phyloP scores from a whole-genome alignment of 2,888 invertebrate genomes.

The Stegophylla sp. region DNA sequence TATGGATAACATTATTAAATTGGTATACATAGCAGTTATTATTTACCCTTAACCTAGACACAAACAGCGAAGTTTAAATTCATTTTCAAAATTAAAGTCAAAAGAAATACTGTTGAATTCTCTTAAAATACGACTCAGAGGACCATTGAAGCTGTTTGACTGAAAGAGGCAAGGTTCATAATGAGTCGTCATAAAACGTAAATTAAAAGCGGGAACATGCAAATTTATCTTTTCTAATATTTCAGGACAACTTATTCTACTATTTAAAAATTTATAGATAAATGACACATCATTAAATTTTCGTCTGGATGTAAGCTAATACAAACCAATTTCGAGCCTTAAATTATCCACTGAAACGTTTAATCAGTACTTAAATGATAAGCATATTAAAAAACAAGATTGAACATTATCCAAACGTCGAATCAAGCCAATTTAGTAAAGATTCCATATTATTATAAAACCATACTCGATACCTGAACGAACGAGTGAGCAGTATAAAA shows the following conservation, averaged over 20 bases:
- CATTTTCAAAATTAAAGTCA: no score
- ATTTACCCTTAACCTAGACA: no score
- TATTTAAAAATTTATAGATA: no score
- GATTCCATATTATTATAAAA: conserved; percentile 17
- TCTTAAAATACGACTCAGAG: background rate
- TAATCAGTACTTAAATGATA: background rate
- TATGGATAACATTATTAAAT: no score
- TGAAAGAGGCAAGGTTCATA: background rate
- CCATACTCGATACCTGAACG: conserved; percentile 2
- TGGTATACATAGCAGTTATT: no score
- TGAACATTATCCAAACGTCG: conserved; percentile 17
- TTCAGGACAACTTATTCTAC: no score
- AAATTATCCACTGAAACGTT: conserved; percentile 8
- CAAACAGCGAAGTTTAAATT: no score
- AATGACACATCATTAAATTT: no score
- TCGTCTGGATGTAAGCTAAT: background rate
- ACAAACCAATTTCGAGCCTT: background rate
- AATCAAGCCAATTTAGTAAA: background rate
- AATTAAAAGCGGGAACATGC: conserved; percentile 7
- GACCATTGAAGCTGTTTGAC: background rate
- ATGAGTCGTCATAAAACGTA: background rate
- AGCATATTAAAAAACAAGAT: background rate
- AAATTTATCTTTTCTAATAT: background rate
- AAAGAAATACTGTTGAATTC: no score
- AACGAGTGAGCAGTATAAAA: background rate